These are phyloP conservation scores for Oncopodura yosiiana DNA, from an alignment of 1,140 invertebrate genomes.

Conservation along the genomic window DNA sequence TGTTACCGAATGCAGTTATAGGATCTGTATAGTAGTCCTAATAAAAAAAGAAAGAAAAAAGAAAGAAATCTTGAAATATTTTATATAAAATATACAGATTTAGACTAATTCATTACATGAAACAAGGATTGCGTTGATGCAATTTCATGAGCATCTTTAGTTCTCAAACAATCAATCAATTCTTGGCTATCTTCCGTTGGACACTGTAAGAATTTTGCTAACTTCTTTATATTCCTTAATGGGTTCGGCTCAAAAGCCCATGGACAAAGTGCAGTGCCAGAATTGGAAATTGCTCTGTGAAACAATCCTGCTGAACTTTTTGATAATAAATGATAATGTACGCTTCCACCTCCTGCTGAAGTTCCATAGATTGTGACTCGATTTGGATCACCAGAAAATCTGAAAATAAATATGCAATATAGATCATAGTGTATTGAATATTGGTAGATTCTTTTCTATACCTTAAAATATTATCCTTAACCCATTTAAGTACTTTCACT, in stretches of 20 bases:
- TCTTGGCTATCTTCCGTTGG: constrained; percentile 34
- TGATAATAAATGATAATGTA: constrained; percentile 50
- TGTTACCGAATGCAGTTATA: constrained; percentile 18
- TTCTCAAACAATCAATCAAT: constrained; percentile 38
- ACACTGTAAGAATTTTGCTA: constrained; percentile 39
- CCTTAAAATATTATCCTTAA: constrained; percentile 17
- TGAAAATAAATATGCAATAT: constrained; percentile 1
- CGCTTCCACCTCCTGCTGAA: constrained; percentile 47
- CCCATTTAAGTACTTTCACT: constrained; percentile 14
- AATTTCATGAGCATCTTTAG: constrained; percentile 21
- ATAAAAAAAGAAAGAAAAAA: not conserved
- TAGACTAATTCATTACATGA: constrained; percentile 8
- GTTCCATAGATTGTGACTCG: constrained; percentile 50
- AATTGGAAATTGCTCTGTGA: constrained; percentile 39
- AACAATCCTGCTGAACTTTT: constrained; percentile 45
- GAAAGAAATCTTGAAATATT: not conserved
- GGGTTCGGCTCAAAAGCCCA: constrained; percentile 45
- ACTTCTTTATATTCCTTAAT: constrained; percentile 38
- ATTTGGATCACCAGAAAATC: constrained; percentile 47
- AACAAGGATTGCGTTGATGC: constrained; percentile 4
- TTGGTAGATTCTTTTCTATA: constrained; percentile 5
- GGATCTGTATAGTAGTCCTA: constrained; percentile 21
- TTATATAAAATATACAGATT: constrained; percentile 8
- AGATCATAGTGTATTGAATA: constrained; percentile 22
- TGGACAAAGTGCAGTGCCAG: constrained; percentile 45